These are phyloP conservation scores for Brenthis daphne DNA, from an alignment of 2,888 invertebrate genomes.

Conservation along the genomic window DNA sequence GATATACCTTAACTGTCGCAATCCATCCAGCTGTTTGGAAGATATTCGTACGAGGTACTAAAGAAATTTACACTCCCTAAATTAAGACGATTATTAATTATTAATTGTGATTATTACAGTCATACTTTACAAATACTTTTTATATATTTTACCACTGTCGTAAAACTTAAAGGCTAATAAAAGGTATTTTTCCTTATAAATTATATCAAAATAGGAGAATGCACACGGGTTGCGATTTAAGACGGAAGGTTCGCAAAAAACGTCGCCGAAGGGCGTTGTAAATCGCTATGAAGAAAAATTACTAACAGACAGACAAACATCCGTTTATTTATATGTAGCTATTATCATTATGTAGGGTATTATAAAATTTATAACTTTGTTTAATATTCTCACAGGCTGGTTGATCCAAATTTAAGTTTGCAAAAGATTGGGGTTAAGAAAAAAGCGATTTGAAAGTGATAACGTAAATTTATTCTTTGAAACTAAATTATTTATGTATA, in stretches of 20 bases:
- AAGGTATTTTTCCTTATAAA: background rate
- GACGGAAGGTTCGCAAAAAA: slow-evolving; percentile 18
- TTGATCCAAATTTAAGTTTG: slow-evolving; percentile 45
- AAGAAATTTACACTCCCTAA: too few relatives aligned
- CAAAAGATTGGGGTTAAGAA: slow-evolving; percentile 41
- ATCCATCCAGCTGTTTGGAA: too few relatives aligned
- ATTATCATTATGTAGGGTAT: slow-evolving; percentile 32
- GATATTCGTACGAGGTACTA: too few relatives aligned
- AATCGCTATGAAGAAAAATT: slow-evolving; percentile 21
- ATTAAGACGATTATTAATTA: too few relatives aligned
- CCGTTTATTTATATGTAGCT: slow-evolving; percentile 48
- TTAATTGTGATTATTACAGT: too few relatives aligned
- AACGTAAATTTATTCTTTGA: too few relatives aligned
- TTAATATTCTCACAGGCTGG: slow-evolving; percentile 72
- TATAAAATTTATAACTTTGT: slow-evolving; percentile 71
- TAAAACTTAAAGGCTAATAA: too few relatives aligned
- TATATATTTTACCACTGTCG: too few relatives aligned
- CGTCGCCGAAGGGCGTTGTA: slow-evolving; percentile 12
- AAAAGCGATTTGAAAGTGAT: slow-evolving; percentile 39
- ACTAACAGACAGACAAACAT: slow-evolving; percentile 52
- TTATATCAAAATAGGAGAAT: background rate
- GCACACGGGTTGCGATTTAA: slow-evolving; percentile 4
- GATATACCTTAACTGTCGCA: too few relatives aligned
- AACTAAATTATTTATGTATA: background rate
- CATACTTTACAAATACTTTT: too few relatives aligned